Conservation (phyloP, 2,113 vertebrate genomes). For the Camelus dromedarius region DNA sequence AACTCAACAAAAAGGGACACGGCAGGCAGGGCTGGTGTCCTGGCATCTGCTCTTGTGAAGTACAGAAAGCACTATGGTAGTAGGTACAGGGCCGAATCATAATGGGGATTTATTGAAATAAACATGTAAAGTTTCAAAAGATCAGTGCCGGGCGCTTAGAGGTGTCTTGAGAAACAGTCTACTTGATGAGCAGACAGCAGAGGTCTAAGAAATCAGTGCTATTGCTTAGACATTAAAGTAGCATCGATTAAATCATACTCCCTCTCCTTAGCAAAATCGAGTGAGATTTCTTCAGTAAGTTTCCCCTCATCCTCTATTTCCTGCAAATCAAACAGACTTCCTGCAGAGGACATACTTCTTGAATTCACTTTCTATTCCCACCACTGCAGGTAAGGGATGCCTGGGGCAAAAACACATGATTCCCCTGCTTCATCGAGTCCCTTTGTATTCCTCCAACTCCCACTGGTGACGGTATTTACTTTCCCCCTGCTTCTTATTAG, state of each 20-base stretch:
- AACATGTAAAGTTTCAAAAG: background rate
- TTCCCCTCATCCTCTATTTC: background rate
- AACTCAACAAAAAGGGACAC: slow-evolving; percentile 34
- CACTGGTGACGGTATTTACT: slow-evolving; percentile 27
- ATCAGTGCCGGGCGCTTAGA: background rate
- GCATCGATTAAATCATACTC: background rate
- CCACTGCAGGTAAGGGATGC: background rate
- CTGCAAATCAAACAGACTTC: slow-evolving; percentile 28
- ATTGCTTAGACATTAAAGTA: background rate
- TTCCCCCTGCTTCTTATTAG: slow-evolving; percentile 57
- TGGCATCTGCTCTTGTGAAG: background rate
- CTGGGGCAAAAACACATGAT: background rate
- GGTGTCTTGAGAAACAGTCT: background rate
- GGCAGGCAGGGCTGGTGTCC: background rate
- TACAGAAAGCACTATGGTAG: background rate
- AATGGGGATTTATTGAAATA: background rate
- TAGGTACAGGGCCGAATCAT: background rate
- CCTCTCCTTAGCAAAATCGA: background rate
- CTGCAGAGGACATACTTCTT: background rate
- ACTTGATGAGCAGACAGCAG: background rate
- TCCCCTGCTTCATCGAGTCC: background rate
- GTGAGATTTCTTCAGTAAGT: background rate
- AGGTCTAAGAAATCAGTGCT: background rate
- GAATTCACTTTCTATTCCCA: background rate
- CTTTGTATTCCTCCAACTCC: background rate